Evolutionary conservation across 2,888 invertebrate genomes (phyloP), one percentile per base, ranked within the genome.

Genomic region (Auanema sp.): DNA sequence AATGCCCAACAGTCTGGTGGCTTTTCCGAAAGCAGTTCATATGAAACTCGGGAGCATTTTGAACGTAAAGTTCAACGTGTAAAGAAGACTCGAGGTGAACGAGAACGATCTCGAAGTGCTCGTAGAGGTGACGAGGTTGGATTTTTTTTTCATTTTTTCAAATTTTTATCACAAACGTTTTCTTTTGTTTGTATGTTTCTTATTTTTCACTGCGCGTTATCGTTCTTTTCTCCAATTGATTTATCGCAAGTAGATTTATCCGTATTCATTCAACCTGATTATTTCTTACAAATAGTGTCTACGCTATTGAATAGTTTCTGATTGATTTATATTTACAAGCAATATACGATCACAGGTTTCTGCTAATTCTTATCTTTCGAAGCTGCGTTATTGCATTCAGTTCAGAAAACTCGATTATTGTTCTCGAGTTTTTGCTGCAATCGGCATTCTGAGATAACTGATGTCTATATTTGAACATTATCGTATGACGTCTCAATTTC

Each of bases 41-140:
- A 80, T 64, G 83, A 83, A 70, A 76, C 83, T 0, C 69, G 78
- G 21, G 83, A 83, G 64, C 82, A 83, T 65, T 83, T 79, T 66
- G 83, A 83, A 66, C 67, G 81, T 24, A 84, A 81, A 68, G 75
- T 81, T 40, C 77, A 79, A 61, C 62, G 76, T 14, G 79, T 78
- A 40, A 79, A 79, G 68, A 80, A 79, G 70, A 78, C 74, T 18
- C 60, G 79, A 14, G 76, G 78, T n/a, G 79, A 80, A 56, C 64
- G 79, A 33, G 79, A 77, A 63, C 59, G 80, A 18, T 68, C 68
- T 21, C 65, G 79, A 18, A 66, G 66, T 43, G 42, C 50, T 12
- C 55, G 65, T 58, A 58, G 71, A 54, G 68, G 76, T 60, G 73
- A 75, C 25, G 75, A 75, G 70, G 77, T 71, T 57, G 16, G 53